Evolutionary conservation across 2,888 invertebrate species (phyloP), one percentile per base, ranked within the genome.

Genomic region (Scotopteryx bipunctaria): DNA sequence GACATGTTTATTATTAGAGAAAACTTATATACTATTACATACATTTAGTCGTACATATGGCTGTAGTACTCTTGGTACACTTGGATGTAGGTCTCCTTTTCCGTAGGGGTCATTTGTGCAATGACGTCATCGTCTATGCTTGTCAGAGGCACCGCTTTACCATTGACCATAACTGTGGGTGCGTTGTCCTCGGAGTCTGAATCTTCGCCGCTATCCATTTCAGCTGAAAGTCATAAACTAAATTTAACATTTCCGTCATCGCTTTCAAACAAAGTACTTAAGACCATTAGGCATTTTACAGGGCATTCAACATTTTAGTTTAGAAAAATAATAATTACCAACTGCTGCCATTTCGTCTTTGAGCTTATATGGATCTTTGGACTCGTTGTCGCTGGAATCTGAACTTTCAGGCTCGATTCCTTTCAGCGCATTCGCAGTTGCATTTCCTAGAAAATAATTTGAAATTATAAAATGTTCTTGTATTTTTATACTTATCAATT

Each of bases 61-160:
- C 97, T 95, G 87, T 97, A 98, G 83, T 96, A 95, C 81, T 98
- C 98, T 79, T 98, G 98, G 78, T 97, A 98, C 32, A 96, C 93
- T 85, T 97, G 95, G 66, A 98, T 98, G 82, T 98, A 99, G 27
- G 95, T 94, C 76, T 98, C 97, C 84, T 98, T 98, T 78, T 99
- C 98, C 2, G 94, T 91, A 13, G 96, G 95, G 5, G 96, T 95
- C 98, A 99, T 99, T 81, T 94, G 94, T 0, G 95, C 94, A 65
- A 98, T 97, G 70, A 97, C 92, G 64, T 94, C 93, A 78, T 97
- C 96, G 73, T 96, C 95, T 6, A 98, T 94, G 71, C 96, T 95
- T 21, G 96, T 95, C 50, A 98, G 92, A 0, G 96, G 93, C 60
- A 97, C 94, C 9, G 94, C 93, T 69, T 93, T 93, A 31, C 95